Percentiles rank a stretch among this genome's conserved stretches.
These are phyloP conservation scores for Chunga burmeisteri DNA, from an alignment of 2,113 vertebrate genomes.

Conservation along the genomic window DNA sequence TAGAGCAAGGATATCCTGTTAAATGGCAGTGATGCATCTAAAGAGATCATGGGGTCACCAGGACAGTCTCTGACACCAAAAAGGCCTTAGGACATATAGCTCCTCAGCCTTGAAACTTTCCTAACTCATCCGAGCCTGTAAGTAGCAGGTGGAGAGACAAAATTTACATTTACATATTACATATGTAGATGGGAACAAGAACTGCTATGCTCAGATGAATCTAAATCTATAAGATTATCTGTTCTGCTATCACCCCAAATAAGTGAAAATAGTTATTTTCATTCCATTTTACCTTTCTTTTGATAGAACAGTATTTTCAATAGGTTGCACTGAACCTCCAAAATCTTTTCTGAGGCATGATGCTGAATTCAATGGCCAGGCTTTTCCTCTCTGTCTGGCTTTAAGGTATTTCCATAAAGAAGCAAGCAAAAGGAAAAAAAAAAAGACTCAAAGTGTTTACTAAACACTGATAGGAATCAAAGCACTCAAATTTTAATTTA, in stretches of 20 bases:
- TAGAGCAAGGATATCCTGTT: neutral
- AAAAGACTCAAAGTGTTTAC: neutral
- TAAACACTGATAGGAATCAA: neutral
- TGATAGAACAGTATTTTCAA: neutral
- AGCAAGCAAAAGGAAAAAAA: neutral
- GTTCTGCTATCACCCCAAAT: neutral
- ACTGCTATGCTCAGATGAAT: neutral
- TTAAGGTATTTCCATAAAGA: neutral
- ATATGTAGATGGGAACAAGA: neutral
- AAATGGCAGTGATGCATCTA: neutral
- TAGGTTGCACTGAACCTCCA: neutral
- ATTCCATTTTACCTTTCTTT: neutral
- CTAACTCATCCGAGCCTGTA: neutral
- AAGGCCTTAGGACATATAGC: neutral
- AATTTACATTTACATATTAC: neutral
- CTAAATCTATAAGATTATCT: neutral
- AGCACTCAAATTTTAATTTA: neutral
- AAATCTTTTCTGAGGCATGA: neutral
- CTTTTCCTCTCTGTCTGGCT: neutral
- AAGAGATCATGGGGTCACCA: neutral
- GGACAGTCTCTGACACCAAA: neutral
- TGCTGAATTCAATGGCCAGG: neutral
- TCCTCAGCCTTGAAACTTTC: neutral
- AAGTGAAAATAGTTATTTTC: neutral
- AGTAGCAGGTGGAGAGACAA: neutral